Evolutionary conservation across 2,113 vertebrate species (phyloP).

Genomic region (Serilophus lunatus): DNA sequence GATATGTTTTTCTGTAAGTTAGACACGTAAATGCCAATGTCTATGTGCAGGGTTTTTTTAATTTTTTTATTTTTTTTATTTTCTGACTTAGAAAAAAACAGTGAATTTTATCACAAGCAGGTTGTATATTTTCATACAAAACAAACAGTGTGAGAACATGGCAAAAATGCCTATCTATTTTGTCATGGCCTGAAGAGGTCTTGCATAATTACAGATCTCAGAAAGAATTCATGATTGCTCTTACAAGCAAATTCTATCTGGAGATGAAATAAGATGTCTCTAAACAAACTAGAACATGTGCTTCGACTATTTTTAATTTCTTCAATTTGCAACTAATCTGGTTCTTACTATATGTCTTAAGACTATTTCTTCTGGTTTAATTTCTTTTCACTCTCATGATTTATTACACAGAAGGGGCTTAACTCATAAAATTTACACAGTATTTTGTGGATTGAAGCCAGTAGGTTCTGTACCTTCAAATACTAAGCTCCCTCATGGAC

Average conservation of each 20-base stretch:
- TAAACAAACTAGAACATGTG: background rate
- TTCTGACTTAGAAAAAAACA: background rate
- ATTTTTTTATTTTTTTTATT: background rate
- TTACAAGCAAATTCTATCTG: background rate
- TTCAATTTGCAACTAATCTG: background rate
- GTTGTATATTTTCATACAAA: background rate
- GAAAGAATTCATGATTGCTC: background rate
- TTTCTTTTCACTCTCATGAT: background rate
- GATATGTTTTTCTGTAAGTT: background rate
- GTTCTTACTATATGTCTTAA: background rate
- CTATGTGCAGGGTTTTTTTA: background rate
- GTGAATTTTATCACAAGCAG: background rate
- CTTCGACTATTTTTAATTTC: background rate
- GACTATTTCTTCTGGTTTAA: background rate
- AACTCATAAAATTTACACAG: conserved; percentile 5
- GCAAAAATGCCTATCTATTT: background rate
- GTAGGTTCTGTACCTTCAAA: background rate
- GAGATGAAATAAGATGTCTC: background rate
- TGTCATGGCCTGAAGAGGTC: background rate
- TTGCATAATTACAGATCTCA: background rate
- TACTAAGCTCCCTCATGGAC: background rate
- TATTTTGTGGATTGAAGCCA: background rate
- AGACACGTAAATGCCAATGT: background rate
- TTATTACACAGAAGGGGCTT: background rate
- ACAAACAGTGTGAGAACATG: background rate